Evolutionary conservation across 30 jellyfish, hydroid and myxozoan genomes (phyloP).

Genomic region (Catostylus mosaicus): DNA sequence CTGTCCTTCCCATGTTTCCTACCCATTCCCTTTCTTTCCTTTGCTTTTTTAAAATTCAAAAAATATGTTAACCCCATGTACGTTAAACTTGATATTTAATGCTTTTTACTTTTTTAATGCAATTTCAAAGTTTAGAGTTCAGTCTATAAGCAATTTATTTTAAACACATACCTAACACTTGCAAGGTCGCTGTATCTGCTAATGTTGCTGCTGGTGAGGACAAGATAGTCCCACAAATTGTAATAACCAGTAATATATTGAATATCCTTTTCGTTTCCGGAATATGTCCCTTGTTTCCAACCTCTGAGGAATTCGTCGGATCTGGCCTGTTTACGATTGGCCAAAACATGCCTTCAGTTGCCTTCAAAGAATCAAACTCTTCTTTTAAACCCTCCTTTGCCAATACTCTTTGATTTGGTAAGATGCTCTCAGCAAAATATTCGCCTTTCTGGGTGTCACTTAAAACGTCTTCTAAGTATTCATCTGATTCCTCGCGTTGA

Average conservation of each 20-base stretch:
- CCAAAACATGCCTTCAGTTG: conserved; percentile 91
- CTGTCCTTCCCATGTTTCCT: too few relatives aligned
- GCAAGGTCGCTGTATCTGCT: conserved; percentile 97
- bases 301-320: conserved; percentile 46
- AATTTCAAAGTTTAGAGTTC: too few relatives aligned
- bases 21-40: too few relatives aligned
- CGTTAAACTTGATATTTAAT: too few relatives aligned
- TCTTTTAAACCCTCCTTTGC: conserved; percentile 91
- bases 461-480: conserved; percentile 36
- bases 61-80: too few relatives aligned
- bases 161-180: conserved; percentile 75
- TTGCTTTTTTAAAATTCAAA: too few relatives aligned
- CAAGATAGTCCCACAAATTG: conserved; percentile 88
- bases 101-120: too few relatives aligned
- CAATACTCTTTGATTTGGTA: conserved; percentile 76
- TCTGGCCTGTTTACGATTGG: conserved; percentile 79
- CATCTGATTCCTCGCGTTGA: conserved; percentile 25
- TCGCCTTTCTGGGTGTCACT: conserved; percentile 35
- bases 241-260: conserved; percentile 73
- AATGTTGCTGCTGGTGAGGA: conserved; percentile 99
- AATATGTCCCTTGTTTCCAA: conserved; percentile 33
- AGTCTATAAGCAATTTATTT: too few relatives aligned
- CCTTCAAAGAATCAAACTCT: conserved; percentile 87
- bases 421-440: conserved; percentile 46
- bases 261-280: conserved; percentile 61